Percentiles rank a stretch among this genome's conserved stretches.
Evolutionary conservation across 2,888 invertebrate genomes (phyloP).

Genomic region (Lasioglossum lativentre): DNA sequence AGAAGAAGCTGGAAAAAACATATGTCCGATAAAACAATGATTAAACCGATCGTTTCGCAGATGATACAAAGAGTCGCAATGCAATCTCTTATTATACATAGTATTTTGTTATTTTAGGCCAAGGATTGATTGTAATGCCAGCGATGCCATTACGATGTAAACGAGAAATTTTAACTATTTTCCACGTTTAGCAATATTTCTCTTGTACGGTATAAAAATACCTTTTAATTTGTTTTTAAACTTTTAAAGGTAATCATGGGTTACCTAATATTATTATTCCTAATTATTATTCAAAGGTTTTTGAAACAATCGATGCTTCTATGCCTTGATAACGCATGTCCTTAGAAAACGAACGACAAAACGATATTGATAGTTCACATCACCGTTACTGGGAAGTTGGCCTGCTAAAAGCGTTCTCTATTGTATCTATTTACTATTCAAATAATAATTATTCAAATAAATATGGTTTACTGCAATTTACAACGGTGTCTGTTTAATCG

Average conservation of each 20-base stretch:
- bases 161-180: conserved; percentile 76
- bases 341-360: conserved; percentile 37
- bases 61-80: conserved; percentile 70
- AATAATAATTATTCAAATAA: conserved; percentile 81
- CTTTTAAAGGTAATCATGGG: conserved; percentile 60
- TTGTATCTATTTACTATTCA: conserved; percentile 81
- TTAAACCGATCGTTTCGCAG: conserved; percentile 61
- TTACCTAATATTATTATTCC: conserved; percentile 60
- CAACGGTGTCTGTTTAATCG: background rate
- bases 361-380: conserved; percentile 65
- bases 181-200: conserved; percentile 72
- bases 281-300: conserved; percentile 61
- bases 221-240: conserved; percentile 74
- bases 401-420: conserved; percentile 80
- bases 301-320: conserved; percentile 50
- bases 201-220: conserved; percentile 68
- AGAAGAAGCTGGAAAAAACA: conserved; percentile 31
- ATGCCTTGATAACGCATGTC: conserved; percentile 52
- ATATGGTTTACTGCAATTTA: conserved; percentile 78
- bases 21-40: conserved; percentile 57
- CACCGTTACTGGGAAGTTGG: conserved; percentile 72
- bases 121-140: conserved; percentile 58
- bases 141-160: conserved; percentile 59
- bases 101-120: conserved; percentile 70
- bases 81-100: conserved; percentile 71